Evolutionary conservation across 2,113 vertebrate species (phyloP).

Genomic region (Malurus melanocephalus): DNA sequence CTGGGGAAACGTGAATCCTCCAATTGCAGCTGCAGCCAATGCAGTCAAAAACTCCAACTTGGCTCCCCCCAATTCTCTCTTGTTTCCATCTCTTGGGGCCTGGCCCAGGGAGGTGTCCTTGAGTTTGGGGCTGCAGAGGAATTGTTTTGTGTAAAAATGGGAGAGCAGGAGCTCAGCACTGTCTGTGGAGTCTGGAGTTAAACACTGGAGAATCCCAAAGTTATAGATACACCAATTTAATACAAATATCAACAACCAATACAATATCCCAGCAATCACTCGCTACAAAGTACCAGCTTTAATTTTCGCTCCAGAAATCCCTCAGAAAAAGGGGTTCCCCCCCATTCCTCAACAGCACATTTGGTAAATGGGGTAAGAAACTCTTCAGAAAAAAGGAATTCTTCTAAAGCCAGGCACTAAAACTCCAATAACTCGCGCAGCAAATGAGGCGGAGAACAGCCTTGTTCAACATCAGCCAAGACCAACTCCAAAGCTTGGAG

Average conservation of each 20-base stretch:
- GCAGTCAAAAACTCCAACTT: too few relatives aligned
- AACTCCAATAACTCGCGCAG: neutral
- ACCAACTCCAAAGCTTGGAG: neutral
- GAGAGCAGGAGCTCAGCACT: too few relatives aligned
- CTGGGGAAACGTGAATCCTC: too few relatives aligned
- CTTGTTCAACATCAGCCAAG: neutral
- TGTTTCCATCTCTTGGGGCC: too few relatives aligned
- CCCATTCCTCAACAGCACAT: neutral
- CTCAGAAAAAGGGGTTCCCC: neutral
- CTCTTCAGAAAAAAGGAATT: neutral
- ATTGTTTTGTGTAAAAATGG: too few relatives aligned
- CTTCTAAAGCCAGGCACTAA: neutral
- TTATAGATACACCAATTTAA: neutral
- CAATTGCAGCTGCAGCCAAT: too few relatives aligned
- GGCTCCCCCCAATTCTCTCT: too few relatives aligned
- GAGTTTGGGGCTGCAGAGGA: too few relatives aligned
- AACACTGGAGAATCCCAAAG: too few relatives aligned
- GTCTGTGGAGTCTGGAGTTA: too few relatives aligned
- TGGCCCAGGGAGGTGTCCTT: too few relatives aligned
- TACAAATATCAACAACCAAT: fast-evolving
- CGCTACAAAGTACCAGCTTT: fast-evolving
- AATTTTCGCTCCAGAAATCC: neutral
- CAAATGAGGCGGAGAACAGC: neutral
- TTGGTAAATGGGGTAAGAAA: neutral
- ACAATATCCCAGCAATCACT: fast-evolving